Evolutionary conservation across 2,113 vertebrate genomes (phyloP).

Genomic region (Prinia subflava): DNA sequence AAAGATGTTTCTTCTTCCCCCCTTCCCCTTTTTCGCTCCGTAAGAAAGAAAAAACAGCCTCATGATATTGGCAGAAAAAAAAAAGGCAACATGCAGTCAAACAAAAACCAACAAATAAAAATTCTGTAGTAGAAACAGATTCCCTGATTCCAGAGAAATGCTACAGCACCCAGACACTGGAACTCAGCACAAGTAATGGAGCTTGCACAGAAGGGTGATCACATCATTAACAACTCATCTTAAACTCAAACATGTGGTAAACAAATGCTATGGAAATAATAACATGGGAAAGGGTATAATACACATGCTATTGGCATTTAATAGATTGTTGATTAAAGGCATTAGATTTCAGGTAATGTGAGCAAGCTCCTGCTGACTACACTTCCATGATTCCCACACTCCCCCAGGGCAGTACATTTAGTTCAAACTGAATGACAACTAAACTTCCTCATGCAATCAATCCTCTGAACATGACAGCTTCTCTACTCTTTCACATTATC

Average conservation of each 20-base stretch:
- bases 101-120: background rate
- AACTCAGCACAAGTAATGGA: background rate
- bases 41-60: background rate
- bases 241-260: background rate
- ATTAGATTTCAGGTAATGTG: background rate
- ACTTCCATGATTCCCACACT: background rate
- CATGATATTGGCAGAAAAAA: background rate
- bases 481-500: background rate
- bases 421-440: background rate
- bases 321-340: background rate
- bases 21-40: background rate
- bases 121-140: background rate
- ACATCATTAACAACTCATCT: background rate
- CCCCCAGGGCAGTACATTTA: background rate
- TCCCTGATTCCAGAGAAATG: background rate
- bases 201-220: background rate
- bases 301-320: background rate
- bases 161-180: rapidly evolving
- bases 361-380: background rate
- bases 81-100: background rate
- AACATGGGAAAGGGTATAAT: background rate
- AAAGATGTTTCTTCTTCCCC: background rate
- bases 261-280: background rate
- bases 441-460: background rate
- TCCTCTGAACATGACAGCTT: background rate